These are phyloP conservation scores for Rhyacichthys aspro DNA, from an alignment of 2,797 vertebrate species.

Conservation along the genomic window DNA sequence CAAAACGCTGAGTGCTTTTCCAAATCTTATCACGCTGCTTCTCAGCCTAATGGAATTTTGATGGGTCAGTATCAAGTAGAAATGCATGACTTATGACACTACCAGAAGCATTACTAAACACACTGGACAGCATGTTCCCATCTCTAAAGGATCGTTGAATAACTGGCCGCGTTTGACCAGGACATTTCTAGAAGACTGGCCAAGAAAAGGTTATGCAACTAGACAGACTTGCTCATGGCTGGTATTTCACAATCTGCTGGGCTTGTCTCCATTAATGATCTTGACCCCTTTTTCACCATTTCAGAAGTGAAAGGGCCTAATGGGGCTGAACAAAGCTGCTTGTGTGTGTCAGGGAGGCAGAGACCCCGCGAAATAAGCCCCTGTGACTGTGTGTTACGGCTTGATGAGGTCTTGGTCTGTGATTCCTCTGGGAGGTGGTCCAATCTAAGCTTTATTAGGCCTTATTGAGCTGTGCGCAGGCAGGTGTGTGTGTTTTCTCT, in stretches of 20 bases:
- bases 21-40: conserved; percentile 58
- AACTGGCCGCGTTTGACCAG: conserved; percentile 69
- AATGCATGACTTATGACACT: conserved; percentile 70
- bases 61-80: conserved; percentile 69
- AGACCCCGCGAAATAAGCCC: conserved; percentile 50
- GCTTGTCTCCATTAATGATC: conserved; percentile 73
- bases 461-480: conserved; percentile 70
- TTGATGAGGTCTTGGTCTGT: conserved; percentile 96
- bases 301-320: conserved; percentile 70
- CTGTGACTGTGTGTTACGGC: conserved; percentile 75
- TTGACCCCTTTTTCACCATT: conserved; percentile 68
- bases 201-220: conserved; percentile 72
- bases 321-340: conserved; percentile 73
- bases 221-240: conserved; percentile 62
- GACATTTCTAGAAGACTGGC: conserved; percentile 70
- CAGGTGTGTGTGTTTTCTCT: conserved; percentile 54
- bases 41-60: conserved; percentile 69
- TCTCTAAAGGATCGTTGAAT: conserved; percentile 66
- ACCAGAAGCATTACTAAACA: conserved; percentile 68
- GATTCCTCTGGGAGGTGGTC: conserved; percentile 87
- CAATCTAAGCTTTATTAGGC: conserved; percentile 79
- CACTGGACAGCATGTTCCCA: conserved; percentile 65
- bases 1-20: conserved; percentile 64
- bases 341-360: conserved; percentile 40
- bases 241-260: conserved; percentile 71